Evolutionary conservation across 2,113 vertebrate genomes (phyloP).

Genomic region (Oreochromis niloticus): DNA sequence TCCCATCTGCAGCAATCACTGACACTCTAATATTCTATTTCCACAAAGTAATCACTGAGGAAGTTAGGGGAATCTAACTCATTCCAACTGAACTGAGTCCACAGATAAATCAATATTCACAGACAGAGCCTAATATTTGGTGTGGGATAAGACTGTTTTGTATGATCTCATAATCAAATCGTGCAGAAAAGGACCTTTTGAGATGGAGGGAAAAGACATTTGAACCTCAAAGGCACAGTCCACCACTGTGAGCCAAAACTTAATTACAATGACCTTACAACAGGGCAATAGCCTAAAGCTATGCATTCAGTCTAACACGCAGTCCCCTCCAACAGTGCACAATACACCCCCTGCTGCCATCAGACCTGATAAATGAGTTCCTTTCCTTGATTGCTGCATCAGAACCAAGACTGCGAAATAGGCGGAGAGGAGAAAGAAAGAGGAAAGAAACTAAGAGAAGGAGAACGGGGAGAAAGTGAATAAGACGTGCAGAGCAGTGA

Average conservation of each 20-base stretch:
- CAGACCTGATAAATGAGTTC: slow-evolving; percentile 54
- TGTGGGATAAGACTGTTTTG: slow-evolving; percentile 50
- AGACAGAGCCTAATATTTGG: slow-evolving; percentile 62
- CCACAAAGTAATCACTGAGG: slow-evolving; percentile 65
- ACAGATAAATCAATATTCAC: slow-evolving; percentile 67
- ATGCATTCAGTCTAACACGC: slow-evolving; percentile 32
- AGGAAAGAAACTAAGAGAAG: neutral
- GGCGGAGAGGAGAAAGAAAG: neutral
- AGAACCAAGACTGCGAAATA: slow-evolving; percentile 6
- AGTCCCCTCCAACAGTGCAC: slow-evolving; percentile 1
- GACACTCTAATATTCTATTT: slow-evolving; percentile 69
- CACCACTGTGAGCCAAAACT: slow-evolving; percentile 52
- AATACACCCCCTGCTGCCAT: slow-evolving; percentile 50
- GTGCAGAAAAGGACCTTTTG: slow-evolving; percentile 44
- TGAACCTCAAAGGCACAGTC: slow-evolving; percentile 68
- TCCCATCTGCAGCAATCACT: slow-evolving; percentile 47
- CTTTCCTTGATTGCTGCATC: slow-evolving; percentile 60
- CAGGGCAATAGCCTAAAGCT: slow-evolving; percentile 57
- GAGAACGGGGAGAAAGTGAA: neutral
- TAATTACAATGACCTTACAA: slow-evolving; percentile 73
- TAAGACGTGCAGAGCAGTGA: neutral
- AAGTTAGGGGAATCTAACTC: slow-evolving; percentile 63
- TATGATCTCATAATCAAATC: slow-evolving; percentile 53
- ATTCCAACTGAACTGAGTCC: slow-evolving; percentile 54
- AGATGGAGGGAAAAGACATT: slow-evolving; percentile 57